A percentile compares a stretch with the other conserved stretches of the same genome.
Evolutionary conservation across 2,888 invertebrate species (phyloP).

Genomic region (Prostheceraeus crozeri): DNA sequence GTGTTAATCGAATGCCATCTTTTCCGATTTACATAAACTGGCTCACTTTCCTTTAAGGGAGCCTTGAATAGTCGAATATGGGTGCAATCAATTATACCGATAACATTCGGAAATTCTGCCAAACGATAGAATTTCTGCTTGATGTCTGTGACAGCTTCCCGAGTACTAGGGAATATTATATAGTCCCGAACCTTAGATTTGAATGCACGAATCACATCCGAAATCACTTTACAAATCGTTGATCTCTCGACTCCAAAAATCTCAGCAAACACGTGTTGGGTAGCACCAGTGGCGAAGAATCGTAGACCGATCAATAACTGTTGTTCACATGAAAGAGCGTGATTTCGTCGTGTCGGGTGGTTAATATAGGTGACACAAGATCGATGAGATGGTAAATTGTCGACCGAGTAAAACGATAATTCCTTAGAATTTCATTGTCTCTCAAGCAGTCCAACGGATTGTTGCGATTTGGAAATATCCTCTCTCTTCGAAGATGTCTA

Average conservation of each 20-base stretch:
- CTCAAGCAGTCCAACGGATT: neutral
- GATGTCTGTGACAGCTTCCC: neutral
- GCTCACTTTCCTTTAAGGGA: slow-evolving; percentile 8
- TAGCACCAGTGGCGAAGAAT: too few species aligned
- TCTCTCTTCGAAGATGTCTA: neutral
- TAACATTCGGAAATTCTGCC: neutral
- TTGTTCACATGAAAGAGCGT: neutral
- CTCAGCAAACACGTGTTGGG: too few species aligned
- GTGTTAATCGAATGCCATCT: slow-evolving; percentile 6
- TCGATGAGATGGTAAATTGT: too few species aligned
- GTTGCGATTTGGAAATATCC: neutral
- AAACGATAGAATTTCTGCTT: slow-evolving; percentile 7
- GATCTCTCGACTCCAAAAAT: too few species aligned
- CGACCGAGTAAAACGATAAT: too few species aligned
- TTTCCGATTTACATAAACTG: slow-evolving; percentile 20
- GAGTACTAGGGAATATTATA: neutral
- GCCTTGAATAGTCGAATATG: slow-evolving; percentile 15
- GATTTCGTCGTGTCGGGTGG: slow-evolving; percentile 2
- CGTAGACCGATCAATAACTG: slow-evolving; percentile 13
- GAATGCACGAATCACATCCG: neutral
- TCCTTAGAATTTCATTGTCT: neutral
- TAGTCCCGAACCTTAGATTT: slow-evolving; percentile 12
- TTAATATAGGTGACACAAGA: too few species aligned
- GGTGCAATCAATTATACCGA: neutral
- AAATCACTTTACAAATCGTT: neutral